Evolutionary conservation across 2,797 vertebrate genomes (phyloP).

Genomic region (Ataeniobius toweri): DNA sequence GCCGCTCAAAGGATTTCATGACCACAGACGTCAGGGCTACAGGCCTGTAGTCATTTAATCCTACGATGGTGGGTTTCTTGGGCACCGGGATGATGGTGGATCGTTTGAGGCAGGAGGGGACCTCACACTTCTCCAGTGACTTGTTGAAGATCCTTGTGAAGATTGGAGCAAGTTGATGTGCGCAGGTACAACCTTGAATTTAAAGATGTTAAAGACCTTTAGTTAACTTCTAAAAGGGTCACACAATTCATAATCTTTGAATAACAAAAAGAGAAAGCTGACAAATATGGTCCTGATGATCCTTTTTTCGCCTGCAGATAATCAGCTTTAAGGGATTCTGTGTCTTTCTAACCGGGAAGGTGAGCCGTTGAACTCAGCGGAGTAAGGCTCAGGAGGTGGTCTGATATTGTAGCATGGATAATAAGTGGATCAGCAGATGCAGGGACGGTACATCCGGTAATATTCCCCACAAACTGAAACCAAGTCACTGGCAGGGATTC

Average conservation of each 20-base stretch:
- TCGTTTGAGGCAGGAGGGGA: too few species aligned
- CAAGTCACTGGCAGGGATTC: constrained; percentile 36
- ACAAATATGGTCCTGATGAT: not conserved
- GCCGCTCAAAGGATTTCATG: too few species aligned
- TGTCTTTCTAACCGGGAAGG: constrained; percentile 6
- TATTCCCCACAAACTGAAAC: constrained; percentile 35
- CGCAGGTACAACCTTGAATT: not conserved
- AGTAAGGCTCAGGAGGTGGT: constrained; percentile 6
- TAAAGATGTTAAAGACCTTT: not conserved
- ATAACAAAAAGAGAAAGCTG: not conserved
- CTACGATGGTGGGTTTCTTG: too few species aligned
- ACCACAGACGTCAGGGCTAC: too few species aligned
- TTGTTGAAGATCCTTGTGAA: too few species aligned
- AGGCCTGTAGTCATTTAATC: too few species aligned
- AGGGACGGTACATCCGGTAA: not conserved
- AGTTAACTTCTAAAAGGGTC: not conserved
- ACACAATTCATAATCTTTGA: not conserved
- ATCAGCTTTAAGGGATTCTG: not conserved
- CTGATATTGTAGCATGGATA: constrained; percentile 8
- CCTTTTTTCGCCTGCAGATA: not conserved
- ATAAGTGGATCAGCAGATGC: constrained; percentile 5
- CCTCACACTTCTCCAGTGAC: too few species aligned
- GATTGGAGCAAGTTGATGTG: too few species aligned
- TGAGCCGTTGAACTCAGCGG: not conserved
- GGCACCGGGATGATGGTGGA: too few species aligned